Evolutionary conservation across 2,888 invertebrate genomes (phyloP).

Genomic region (Eristalinus aeneus): DNA sequence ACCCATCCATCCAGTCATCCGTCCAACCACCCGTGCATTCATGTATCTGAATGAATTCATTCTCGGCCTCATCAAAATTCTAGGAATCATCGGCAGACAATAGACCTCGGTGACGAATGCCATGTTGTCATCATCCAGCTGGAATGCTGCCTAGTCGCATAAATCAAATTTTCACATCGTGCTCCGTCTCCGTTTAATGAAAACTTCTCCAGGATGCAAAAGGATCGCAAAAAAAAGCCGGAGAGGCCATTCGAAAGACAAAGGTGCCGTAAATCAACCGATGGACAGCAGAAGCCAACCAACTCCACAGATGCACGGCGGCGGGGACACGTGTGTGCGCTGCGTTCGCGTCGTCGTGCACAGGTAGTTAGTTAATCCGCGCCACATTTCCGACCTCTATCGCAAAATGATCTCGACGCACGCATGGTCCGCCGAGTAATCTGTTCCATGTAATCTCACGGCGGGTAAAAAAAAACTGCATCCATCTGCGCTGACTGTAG

Average conservation of each 20-base stretch:
- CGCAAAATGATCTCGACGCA: constrained; percentile 57
- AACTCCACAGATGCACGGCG: not conserved
- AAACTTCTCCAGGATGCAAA: not conserved
- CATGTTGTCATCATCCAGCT: not conserved
- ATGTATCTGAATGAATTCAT: constrained; percentile 18
- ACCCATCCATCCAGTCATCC: not conserved
- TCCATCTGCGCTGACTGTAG: constrained; percentile 34
- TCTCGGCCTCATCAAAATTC: constrained; percentile 20
- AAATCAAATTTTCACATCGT: constrained; percentile 13
- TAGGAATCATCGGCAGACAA: constrained; percentile 21
- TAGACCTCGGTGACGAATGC: constrained; percentile 21
- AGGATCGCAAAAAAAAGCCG: not conserved
- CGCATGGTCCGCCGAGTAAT: constrained; percentile 48
- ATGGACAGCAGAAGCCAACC: not conserved
- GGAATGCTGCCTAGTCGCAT: not conserved
- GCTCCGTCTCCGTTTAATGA: constrained; percentile 32
- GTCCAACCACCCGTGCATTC: not conserved
- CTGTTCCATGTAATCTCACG: constrained; percentile 51
- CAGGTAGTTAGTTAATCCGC: constrained; percentile 30
- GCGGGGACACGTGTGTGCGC: not conserved
- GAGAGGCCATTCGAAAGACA: not conserved
- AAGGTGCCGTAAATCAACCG: constrained; percentile 26
- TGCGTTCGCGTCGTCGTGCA: constrained; percentile 27
- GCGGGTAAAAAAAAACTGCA: constrained; percentile 1
- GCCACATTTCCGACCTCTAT: constrained; percentile 8